A percentile compares a stretch with the other conserved stretches of the same genome.
phyloP scores from a whole-genome alignment of 2,888 invertebrate genomes.

The Pimpla rufipes region DNA sequence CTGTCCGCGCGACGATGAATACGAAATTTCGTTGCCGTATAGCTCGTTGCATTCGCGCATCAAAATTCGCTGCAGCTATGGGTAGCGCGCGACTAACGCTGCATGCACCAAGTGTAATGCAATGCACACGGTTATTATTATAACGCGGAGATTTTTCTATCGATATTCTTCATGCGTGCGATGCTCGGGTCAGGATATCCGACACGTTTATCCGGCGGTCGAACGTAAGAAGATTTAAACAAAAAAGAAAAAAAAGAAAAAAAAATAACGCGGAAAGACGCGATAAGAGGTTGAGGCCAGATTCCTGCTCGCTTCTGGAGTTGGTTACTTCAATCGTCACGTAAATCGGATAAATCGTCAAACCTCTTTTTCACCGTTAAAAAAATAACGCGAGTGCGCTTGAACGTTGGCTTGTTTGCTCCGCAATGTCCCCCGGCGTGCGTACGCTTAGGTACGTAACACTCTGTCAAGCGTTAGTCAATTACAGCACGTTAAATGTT shows the following conservation, averaged over 20 bases:
- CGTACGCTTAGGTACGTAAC: slow-evolving; percentile 67
- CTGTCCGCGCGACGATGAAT: slow-evolving; percentile 25
- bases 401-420: slow-evolving; percentile 54
- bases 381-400: slow-evolving; percentile 56
- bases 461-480: slow-evolving; percentile 56
- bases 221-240: not conserved
- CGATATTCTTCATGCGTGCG: slow-evolving; percentile 25
- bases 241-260: slow-evolving; percentile 2
- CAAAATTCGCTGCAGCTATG: slow-evolving; percentile 75
- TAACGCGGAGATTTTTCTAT: slow-evolving; percentile 30
- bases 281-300: not conserved
- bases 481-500: slow-evolving; percentile 54
- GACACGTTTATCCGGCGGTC: slow-evolving; percentile 29
- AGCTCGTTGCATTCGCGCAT: slow-evolving; percentile 58
- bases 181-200: slow-evolving; percentile 49
- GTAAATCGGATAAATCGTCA: slow-evolving; percentile 12
- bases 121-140: slow-evolving; percentile 32
- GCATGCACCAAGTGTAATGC: slow-evolving; percentile 77
- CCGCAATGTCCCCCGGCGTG: slow-evolving; percentile 64
- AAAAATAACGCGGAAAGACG: not conserved
- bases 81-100: slow-evolving; percentile 80
- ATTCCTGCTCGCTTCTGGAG: slow-evolving; percentile 26
- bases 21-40: slow-evolving; percentile 37
- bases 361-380: not conserved
- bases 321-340: not conserved